Evolutionary conservation across 1,140 invertebrate genomes (phyloP).

Genomic region (Gryllus bimaculatus): DNA sequence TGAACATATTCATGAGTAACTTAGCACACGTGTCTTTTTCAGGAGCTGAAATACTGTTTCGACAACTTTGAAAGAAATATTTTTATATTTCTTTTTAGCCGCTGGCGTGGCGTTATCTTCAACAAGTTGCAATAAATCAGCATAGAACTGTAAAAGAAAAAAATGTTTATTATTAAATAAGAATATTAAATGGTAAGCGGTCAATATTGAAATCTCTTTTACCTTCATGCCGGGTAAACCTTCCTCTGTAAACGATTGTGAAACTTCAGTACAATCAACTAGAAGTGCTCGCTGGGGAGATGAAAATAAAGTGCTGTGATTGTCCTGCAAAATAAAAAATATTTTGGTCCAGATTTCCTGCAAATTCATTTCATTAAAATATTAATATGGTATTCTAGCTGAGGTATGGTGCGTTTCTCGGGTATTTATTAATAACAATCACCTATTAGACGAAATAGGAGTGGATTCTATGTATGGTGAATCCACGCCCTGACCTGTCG

Average conservation of each 20-base stretch:
- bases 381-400: too few species aligned
- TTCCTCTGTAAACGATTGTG: constrained; percentile 49
- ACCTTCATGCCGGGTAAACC: constrained; percentile 44
- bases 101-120: constrained; percentile 33
- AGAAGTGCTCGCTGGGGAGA: constrained; percentile 49
- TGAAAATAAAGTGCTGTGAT: constrained; percentile 47
- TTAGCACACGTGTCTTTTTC: constrained; percentile 35
- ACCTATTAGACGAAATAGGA: too few species aligned
- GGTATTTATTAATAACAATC: too few species aligned
- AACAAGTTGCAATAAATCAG: constrained; percentile 54
- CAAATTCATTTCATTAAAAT: too few species aligned
- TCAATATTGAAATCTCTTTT: not conserved
- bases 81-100: constrained; percentile 28
- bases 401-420: too few species aligned
- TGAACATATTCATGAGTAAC: constrained; percentile 29
- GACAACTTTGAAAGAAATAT: constrained; percentile 33
- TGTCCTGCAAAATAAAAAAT: constrained; percentile 34
- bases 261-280: constrained; percentile 61
- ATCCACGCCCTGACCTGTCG: too few species aligned
- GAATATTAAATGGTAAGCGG: not conserved
- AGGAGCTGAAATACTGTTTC: constrained; percentile 33
- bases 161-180: constrained; percentile 13
- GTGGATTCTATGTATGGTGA: too few species aligned
- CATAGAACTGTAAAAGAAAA: constrained; percentile 47
- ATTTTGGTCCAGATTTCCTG: constrained; percentile 14